phyloP scores from a whole-genome alignment of 2,888 invertebrate species.

The Clostera curtula region DNA sequence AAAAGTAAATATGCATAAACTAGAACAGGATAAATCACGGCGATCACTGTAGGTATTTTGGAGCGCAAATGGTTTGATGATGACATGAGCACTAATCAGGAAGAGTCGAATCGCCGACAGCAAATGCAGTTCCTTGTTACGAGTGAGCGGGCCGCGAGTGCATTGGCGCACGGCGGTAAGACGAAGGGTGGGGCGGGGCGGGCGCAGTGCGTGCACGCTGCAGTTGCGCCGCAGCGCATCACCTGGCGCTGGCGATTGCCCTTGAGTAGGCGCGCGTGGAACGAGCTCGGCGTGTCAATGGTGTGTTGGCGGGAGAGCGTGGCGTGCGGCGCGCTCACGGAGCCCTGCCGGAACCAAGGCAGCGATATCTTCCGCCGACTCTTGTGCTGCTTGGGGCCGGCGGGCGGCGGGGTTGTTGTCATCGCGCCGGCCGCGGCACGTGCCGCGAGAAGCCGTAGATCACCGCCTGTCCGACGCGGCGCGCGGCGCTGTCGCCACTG shows the following conservation, averaged over 20 bases:
- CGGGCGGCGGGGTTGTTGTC: slow-evolving; percentile 43
- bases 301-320: slow-evolving; percentile 89
- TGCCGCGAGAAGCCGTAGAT: slow-evolving; percentile 42
- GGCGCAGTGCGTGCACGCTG: slow-evolving; percentile 9
- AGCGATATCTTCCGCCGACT: slow-evolving; percentile 89
- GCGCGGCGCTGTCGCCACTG: slow-evolving; percentile 50
- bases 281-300: slow-evolving; percentile 91
- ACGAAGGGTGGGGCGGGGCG: slow-evolving; percentile 15
- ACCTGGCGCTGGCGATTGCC: slow-evolving; percentile 77
- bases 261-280: slow-evolving; percentile 84
- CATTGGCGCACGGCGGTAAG: slow-evolving; percentile 13
- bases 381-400: slow-evolving; percentile 75
- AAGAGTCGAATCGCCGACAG: too few species aligned
- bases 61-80: too few species aligned
- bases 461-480: slow-evolving; percentile 48
- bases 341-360: slow-evolving; percentile 92
- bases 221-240: slow-evolving; percentile 30
- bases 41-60: too few species aligned
- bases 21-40: too few species aligned
- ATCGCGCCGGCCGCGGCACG: slow-evolving; percentile 44
- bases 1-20: too few species aligned
- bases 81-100: too few species aligned
- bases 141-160: slow-evolving; percentile 11
- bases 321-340: slow-evolving; percentile 82
- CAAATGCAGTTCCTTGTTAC: too few species aligned